Conservation (phyloP, 2,113 vertebrate genomes). For the Thamnaconus septentrionalis region DNA sequence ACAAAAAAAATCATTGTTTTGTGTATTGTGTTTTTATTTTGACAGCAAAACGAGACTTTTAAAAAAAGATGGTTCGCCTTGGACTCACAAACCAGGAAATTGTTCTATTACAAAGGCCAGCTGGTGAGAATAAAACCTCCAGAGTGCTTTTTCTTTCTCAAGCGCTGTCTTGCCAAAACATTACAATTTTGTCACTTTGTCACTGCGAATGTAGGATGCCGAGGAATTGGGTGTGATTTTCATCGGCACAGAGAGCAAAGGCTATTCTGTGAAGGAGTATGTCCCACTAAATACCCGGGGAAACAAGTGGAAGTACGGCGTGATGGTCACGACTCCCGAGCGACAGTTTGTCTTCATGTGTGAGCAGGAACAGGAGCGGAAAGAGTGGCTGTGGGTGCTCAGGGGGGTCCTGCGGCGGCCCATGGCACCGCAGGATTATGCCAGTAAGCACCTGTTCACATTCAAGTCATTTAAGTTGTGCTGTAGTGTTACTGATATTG, state of each 20-base stretch:
- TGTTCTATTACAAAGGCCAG: constrained; percentile 88
- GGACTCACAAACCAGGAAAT: constrained; percentile 85
- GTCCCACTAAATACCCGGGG: constrained; percentile 72
- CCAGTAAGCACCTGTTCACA: constrained; percentile 58
- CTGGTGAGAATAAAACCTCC: constrained; percentile 79
- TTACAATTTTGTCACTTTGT: not conserved
- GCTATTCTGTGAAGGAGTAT: constrained; percentile 79
- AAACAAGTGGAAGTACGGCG: constrained; percentile 83
- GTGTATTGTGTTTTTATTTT: constrained; percentile 1
- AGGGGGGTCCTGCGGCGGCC: constrained; percentile 76
- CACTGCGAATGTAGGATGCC: constrained; percentile 78
- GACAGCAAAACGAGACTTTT: constrained; percentile 87
- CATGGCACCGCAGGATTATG: constrained; percentile 76
- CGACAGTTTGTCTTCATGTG: constrained; percentile 88
- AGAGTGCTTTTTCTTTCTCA: not conserved
- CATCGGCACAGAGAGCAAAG: constrained; percentile 80
- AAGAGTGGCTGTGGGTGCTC: constrained; percentile 85
- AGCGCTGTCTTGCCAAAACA: not conserved
- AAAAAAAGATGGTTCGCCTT: constrained; percentile 91
- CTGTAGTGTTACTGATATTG: too few relatives aligned
- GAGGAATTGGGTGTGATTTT: constrained; percentile 85
- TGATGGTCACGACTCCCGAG: constrained; percentile 79
- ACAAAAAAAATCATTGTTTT: not conserved
- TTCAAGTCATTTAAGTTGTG: too few relatives aligned
- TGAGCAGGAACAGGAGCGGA: constrained; percentile 83